phyloP scores from a whole-genome alignment of 2,888 invertebrate species.

The Himalopsyche japonica region DNA sequence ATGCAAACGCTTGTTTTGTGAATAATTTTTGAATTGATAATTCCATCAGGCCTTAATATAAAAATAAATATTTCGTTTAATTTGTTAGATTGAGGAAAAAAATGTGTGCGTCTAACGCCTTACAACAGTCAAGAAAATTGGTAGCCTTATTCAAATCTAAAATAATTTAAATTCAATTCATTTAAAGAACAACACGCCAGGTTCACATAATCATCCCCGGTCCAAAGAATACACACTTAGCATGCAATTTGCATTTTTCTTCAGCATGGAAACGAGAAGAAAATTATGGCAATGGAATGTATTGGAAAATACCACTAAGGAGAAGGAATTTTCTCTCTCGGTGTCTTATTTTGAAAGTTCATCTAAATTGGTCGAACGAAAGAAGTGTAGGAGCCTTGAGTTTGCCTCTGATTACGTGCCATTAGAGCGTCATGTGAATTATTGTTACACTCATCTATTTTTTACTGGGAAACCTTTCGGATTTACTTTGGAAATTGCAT shows the following conservation, averaged over 20 bases:
- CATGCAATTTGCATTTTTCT: not conserved
- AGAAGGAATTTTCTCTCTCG: not conserved
- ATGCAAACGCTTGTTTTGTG: too few relatives aligned
- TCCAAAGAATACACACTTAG: not conserved
- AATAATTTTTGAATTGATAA: too few relatives aligned
- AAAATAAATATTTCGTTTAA: too few relatives aligned
- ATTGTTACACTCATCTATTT: not conserved
- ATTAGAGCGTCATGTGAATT: not conserved
- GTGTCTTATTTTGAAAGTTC: conserved; percentile 5
- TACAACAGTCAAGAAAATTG: not conserved
- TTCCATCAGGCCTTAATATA: too few relatives aligned
- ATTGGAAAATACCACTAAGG: conserved; percentile 9
- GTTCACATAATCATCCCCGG: not conserved
- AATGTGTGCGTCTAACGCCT: not conserved
- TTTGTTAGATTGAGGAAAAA: not conserved
- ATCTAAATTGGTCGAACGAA: conserved; percentile 2
- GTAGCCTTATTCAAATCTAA: not conserved
- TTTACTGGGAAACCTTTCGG: not conserved
- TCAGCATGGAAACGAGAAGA: not conserved
- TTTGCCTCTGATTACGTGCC: not conserved
- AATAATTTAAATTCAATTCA: not conserved
- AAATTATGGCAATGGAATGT: conserved; percentile 5
- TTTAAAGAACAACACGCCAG: not conserved
- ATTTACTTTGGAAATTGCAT: not conserved
- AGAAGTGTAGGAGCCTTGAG: not conserved